These are phyloP conservation scores for Trichacis sp. DNA, from an alignment of 2,888 invertebrate species.

Conservation along the genomic window DNA sequence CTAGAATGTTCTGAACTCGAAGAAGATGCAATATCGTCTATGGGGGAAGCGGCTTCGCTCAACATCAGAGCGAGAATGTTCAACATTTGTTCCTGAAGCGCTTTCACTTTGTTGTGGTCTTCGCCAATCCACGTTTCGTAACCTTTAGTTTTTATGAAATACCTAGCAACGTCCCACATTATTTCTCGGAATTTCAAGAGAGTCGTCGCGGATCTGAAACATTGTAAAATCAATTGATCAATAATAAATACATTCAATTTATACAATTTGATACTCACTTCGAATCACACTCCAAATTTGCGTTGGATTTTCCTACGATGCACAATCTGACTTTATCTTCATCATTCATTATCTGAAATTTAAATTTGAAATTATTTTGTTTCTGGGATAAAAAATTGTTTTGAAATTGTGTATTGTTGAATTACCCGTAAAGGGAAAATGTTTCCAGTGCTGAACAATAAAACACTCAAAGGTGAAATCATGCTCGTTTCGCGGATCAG, in stretches of 20 bases:
- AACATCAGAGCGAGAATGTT: constrained; percentile 48
- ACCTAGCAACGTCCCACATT: constrained; percentile 70
- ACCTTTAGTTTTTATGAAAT: constrained; percentile 70
- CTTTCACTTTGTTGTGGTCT: constrained; percentile 32
- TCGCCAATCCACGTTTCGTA: not conserved
- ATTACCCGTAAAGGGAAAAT: constrained; percentile 49
- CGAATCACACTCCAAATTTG: constrained; percentile 65
- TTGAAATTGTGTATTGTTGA: constrained; percentile 20
- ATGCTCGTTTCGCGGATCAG: constrained; percentile 73
- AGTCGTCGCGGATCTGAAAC: constrained; percentile 71
- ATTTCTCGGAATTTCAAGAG: constrained; percentile 70
- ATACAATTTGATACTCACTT: too few species aligned
- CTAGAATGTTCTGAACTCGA: not conserved
- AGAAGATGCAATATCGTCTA: not conserved
- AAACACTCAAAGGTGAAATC: constrained; percentile 73
- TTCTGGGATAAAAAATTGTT: too few species aligned
- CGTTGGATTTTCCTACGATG: constrained; percentile 29
- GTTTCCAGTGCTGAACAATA: constrained; percentile 71
- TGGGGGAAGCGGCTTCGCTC: constrained; percentile 33
- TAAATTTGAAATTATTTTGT: too few species aligned
- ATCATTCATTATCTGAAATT: too few species aligned
- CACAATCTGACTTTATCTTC: not conserved
- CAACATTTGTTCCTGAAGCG: constrained; percentile 51
- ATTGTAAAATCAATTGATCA: too few species aligned
- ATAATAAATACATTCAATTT: too few species aligned